phyloP scores from a whole-genome alignment of 2,888 invertebrate species.

The Cheilosia grossa region DNA sequence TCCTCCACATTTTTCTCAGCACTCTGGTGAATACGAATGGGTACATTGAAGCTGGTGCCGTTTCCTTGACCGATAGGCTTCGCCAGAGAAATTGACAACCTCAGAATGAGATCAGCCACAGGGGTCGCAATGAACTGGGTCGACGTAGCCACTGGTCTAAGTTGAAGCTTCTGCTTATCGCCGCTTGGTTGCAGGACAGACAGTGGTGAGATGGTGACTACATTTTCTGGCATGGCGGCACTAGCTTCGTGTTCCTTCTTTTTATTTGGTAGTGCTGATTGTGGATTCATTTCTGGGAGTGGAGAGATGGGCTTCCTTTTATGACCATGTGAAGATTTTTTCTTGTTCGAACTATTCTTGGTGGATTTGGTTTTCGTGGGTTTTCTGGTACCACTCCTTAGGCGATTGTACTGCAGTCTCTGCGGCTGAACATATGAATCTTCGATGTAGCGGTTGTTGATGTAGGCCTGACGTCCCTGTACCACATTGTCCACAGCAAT shows the following conservation, averaged over 20 bases:
- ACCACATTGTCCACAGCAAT: not conserved
- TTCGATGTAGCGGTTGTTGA: slow-evolving; percentile 77
- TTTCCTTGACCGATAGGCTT: slow-evolving; percentile 71
- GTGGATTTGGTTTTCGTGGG: too few species aligned
- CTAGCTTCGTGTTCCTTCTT: not conserved
- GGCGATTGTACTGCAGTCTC: not conserved
- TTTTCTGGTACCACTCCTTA: not conserved
- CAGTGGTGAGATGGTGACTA: not conserved
- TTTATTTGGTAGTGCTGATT: too few species aligned
- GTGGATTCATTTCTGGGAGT: too few species aligned
- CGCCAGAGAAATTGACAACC: slow-evolving; percentile 80
- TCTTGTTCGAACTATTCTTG: too few species aligned
- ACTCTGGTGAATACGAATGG: slow-evolving; percentile 39
- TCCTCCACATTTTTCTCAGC: not conserved
- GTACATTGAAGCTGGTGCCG: slow-evolving; percentile 22
- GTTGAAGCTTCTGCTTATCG: slow-evolving; percentile 77
- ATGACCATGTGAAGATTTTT: too few species aligned
- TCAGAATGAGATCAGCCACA: slow-evolving; percentile 80
- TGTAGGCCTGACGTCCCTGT: slow-evolving; percentile 78
- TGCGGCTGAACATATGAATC: not conserved
- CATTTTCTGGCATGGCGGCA: not conserved
- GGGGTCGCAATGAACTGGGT: slow-evolving; percentile 80
- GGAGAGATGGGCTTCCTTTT: too few species aligned
- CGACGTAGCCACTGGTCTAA: slow-evolving; percentile 79
- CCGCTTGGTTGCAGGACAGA: not conserved